A percentile compares a stretch with the other conserved stretches of the same genome.
Evolutionary conservation across 2,888 invertebrate species (phyloP).

Genomic region (Heterodera filipjevi): DNA sequence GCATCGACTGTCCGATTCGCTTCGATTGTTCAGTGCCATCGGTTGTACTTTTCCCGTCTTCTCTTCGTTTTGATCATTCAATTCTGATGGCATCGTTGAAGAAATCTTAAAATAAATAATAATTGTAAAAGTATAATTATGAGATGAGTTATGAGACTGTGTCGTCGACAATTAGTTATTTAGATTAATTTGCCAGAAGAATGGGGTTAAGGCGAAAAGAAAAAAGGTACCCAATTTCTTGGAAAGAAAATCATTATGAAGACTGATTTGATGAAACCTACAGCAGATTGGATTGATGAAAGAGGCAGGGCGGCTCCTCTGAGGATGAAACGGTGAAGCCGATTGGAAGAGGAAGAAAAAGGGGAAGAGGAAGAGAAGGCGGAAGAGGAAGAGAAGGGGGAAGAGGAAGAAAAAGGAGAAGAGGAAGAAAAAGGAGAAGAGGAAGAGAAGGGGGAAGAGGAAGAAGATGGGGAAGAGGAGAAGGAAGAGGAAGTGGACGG

Average conservation of each 20-base stretch:
- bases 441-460: background rate
- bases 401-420: background rate
- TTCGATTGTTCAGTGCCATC: background rate
- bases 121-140: background rate
- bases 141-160: too few species aligned
- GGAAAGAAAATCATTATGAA: background rate
- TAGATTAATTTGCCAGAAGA: too few species aligned
- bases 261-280: background rate
- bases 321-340: background rate
- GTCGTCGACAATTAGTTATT: too few species aligned
- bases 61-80: background rate
- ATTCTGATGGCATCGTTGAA: background rate
- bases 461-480: background rate
- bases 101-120: background rate
- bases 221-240: background rate
- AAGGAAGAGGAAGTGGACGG: background rate
- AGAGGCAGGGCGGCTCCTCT: background rate
- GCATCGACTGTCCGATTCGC: background rate
- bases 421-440: background rate
- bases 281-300: background rate
- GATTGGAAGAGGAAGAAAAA: background rate
- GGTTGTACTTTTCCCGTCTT: background rate
- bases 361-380: too few species aligned
- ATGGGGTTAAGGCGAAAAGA: too few species aligned
- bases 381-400: background rate